Evolutionary conservation across 1,140 invertebrate genomes (phyloP), one percentile per base, ranked within the genome.

Genomic region (Drosophila mauritiana): DNA sequence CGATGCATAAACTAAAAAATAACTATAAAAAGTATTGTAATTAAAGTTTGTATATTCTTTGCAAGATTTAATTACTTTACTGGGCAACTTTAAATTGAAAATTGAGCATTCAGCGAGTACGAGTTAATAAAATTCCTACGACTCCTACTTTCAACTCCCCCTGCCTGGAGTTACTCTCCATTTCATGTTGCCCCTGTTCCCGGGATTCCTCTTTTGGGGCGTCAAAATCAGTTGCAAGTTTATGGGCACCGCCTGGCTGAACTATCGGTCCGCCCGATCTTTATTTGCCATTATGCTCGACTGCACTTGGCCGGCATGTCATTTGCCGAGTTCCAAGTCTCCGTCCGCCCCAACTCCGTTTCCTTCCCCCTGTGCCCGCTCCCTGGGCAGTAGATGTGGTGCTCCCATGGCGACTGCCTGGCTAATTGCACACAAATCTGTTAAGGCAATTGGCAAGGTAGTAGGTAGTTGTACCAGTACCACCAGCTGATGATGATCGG

Each of bases 381-480:
- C 42, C 37, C 58, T 48, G 61, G 36, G 37, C 51, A 39, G 31
- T 54, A 37, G 40, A 37, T 40, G 46, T 46, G 53, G 62, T 64
- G 72, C 72, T 88, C 63, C 75, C 79, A 73, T 43, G 70, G 57
- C 59, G 55, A 61, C 77, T 68, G 73, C 59, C 58, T 77, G 76
- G 84, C 80, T 88, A 88, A 88, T 88, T 88, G 83, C 84, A 67
- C 84, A 89, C 84, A 88, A 88, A 88, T 88, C 83, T 88, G 83
- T 89, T 88, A 88, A 80, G 80, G 83, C 80, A 86, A 88, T 73
- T 80, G 52, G 55, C 61, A 70, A 58, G 74, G 15, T 31, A 45
- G 42, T 13, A 5, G 43, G 20, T n/a, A 15, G 48, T 10, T n/a
- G n/a, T 31, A n/a, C 3, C n/a, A 15, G 31, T 36, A 51, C 31